phyloP scores from a whole-genome alignment of 1,140 invertebrate genomes.

The Drosophila ohnishii region DNA sequence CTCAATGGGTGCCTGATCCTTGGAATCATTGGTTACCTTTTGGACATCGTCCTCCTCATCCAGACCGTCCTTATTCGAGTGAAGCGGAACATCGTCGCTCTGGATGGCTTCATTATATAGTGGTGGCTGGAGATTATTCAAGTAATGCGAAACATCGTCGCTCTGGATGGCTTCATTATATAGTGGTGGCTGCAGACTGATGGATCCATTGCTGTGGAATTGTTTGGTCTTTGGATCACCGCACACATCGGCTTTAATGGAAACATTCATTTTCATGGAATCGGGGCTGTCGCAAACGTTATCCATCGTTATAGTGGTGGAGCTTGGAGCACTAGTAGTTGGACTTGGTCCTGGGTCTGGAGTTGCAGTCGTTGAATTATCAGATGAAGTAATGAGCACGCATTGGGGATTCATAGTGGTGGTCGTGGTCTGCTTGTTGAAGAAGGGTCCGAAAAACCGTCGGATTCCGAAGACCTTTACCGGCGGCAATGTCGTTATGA shows the following conservation, averaged over 20 bases:
- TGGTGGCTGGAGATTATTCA: conserved; percentile 26
- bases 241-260: conserved; percentile 66
- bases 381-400: conserved; percentile 24
- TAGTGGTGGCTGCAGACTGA: conserved; percentile 43
- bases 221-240: conserved; percentile 56
- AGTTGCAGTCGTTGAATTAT: neutral
- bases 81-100: neutral
- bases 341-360: neutral
- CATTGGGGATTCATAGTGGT: conserved; percentile 55
- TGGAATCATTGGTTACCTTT: too few relatives aligned
- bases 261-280: conserved; percentile 62
- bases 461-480: conserved; percentile 19
- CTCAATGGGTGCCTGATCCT: neutral
- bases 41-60: neutral
- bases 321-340: neutral
- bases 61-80: neutral
- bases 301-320: neutral
- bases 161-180: neutral
- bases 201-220: conserved; percentile 66
- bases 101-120: neutral
- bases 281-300: conserved; percentile 37
- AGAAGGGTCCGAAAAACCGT: conserved; percentile 36
- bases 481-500: neutral
- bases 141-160: too few relatives aligned
- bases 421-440: conserved; percentile 17